Evolutionary conservation across 64 coral and sea anemone genomes (phyloP).

Genomic region (Anthopleura sola): DNA sequence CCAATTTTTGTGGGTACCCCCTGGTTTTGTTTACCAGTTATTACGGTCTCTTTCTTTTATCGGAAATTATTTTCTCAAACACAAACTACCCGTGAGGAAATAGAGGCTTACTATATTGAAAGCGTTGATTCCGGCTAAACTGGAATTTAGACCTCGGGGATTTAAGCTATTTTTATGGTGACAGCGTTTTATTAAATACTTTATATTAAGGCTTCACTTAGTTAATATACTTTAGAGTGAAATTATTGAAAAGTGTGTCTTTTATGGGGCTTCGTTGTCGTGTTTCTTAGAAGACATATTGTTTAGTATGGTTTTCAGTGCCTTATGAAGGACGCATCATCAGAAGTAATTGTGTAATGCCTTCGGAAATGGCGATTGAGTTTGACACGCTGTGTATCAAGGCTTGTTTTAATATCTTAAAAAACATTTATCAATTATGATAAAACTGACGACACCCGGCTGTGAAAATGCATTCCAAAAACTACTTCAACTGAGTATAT

Average conservation of each 20-base stretch:
- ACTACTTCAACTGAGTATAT: too few relatives aligned
- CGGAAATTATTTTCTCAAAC: neutral
- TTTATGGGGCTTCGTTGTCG: neutral
- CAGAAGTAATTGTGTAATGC: neutral
- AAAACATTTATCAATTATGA: neutral
- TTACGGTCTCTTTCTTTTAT: neutral
- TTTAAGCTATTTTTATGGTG: neutral
- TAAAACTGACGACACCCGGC: neutral
- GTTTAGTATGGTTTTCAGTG: neutral
- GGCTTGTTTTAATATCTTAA: neutral
- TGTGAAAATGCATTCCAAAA: neutral
- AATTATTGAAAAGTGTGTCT: neutral
- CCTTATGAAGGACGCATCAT: neutral
- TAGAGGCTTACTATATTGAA: neutral
- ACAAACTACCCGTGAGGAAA: neutral
- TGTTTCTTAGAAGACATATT: neutral
- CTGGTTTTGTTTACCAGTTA: neutral
- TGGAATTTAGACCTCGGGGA: neutral
- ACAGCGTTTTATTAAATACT: neutral
- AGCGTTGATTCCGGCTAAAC: neutral
- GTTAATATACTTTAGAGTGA: neutral
- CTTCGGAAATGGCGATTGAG: neutral
- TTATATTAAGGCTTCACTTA: neutral
- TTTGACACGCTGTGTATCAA: neutral
- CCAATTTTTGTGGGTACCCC: neutral